Base-by-base conservation (phyloP, 2,797 vertebrate genomes). In the Xerus rutilus region DNA sequence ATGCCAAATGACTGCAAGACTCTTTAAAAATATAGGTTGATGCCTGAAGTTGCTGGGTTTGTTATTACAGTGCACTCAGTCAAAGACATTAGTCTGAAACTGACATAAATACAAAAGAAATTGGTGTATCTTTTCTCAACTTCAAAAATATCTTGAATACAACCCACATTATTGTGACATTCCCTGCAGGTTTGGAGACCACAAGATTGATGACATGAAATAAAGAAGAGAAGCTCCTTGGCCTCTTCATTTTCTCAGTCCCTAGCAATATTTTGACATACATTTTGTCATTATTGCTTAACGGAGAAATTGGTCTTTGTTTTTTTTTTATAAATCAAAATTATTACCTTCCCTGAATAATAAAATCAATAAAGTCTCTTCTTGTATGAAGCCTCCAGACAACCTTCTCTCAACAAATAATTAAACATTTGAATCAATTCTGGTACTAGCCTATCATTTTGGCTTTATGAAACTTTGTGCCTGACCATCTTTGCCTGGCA, bases 231-330 rank as follows among this genome's bases (percentile, higher is more conserved):
- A 83, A 96, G 84, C 30, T 57, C 49, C 94, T 89, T 93, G 84
- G 76, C 77, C 97, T 94, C 95, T 98, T 98, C 85, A 28, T 83
- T 91, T 91, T 96, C 94, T 15, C 90, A 69, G 81, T 98, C 76
- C 85, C 84, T 89, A 92, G 13, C 18, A 91, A 74, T 98, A 97
- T 98, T 98, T 97, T 97, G 23, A 52, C 97, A 98, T 98, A 97
- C 96, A 95, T 98, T 98, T 98, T 97, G 97, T 98, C 98, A 98
- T 98, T 97, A 97, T 96, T 96, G 96, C 96, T 98, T 98, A 98
- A 97, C 67, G 82, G 97, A 98, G 88, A 96, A 98, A 98, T 97
- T 97, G 87, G 97, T 98, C 90, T 89, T 59, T 91, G 91, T 91
- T 97, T 84, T 93, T 96, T 98, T 45, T n/a, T 35, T 65, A 54